Evolutionary conservation across 1,140 invertebrate genomes (phyloP).

Genomic region (Drosophila ananassae): DNA sequence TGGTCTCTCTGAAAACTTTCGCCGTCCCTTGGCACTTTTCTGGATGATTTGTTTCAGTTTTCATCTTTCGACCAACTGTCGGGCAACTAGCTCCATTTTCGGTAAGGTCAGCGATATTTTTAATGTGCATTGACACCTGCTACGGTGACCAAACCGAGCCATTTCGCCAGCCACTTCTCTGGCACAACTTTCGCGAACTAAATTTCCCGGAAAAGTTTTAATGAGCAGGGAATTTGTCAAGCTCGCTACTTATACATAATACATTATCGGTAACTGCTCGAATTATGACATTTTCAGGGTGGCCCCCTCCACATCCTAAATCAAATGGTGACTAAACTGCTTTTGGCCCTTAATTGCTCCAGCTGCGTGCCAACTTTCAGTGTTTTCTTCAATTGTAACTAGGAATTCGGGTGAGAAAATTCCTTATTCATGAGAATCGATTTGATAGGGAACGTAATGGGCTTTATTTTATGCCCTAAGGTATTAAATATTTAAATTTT

Average conservation of each 20-base stretch:
- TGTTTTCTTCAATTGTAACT: not conserved
- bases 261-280: slow-evolving; percentile 16
- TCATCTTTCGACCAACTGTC: slow-evolving; percentile 30
- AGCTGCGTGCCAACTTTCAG: not conserved
- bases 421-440: not conserved
- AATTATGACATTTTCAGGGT: slow-evolving; percentile 10
- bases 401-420: slow-evolving; percentile 1
- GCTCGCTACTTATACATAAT: slow-evolving; percentile 15
- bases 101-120: slow-evolving; percentile 36
- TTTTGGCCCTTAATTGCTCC: not conserved
- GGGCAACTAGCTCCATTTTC: slow-evolving; percentile 11
- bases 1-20: slow-evolving; percentile 26
- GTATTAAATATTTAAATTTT: not conserved
- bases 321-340: slow-evolving; percentile 15
- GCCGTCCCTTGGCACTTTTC: slow-evolving; percentile 1
- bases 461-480: not conserved
- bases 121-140: slow-evolving; percentile 66
- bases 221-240: slow-evolving; percentile 10
- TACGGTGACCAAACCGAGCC: slow-evolving; percentile 8
- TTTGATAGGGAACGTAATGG: not conserved
- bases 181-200: slow-evolving; percentile 12
- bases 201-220: slow-evolving; percentile 26
- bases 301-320: not conserved
- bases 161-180: slow-evolving; percentile 10
- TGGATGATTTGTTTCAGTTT: slow-evolving; percentile 15